phyloP scores from a whole-genome alignment of 1,140 invertebrate genomes.

The Odontomachus brunneus region DNA sequence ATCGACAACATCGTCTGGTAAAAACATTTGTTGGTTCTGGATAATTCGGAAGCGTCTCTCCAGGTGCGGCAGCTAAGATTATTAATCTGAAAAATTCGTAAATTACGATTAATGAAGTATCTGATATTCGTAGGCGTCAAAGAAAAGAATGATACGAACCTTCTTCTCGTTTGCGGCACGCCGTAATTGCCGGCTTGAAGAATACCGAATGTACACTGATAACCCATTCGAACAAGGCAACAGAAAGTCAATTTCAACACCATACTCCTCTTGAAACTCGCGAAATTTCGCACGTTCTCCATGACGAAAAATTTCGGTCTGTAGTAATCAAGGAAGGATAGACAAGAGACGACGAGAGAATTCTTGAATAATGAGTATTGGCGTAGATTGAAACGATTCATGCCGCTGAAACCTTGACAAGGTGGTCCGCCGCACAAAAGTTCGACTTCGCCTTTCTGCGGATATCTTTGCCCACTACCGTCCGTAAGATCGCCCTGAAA shows the following conservation, averaged over 20 bases:
- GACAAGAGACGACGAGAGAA: conserved; percentile 93
- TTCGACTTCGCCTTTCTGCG: conserved; percentile 93
- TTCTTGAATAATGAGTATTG: conserved; percentile 96
- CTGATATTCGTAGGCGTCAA: not conserved
- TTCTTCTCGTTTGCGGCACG: conserved; percentile 92
- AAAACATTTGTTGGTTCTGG: conserved; percentile 94
- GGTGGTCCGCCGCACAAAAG: conserved; percentile 95
- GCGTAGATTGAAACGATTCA: conserved; percentile 95
- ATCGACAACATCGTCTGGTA: conserved; percentile 89
- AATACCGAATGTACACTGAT: conserved; percentile 95
- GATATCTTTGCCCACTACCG: conserved; percentile 88
- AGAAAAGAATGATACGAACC: conserved; percentile 81
- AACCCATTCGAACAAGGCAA: conserved; percentile 93
- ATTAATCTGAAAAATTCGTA: conserved; percentile 87
- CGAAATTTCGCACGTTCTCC: conserved; percentile 96
- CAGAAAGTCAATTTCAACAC: conserved; percentile 93
- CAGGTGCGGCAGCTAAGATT: conserved; percentile 93
- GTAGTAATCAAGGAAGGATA: conserved; percentile 95
- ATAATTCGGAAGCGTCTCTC: conserved; percentile 91
- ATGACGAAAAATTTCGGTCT: conserved; percentile 93
- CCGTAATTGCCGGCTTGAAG: conserved; percentile 95
- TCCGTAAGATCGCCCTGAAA: conserved; percentile 86
- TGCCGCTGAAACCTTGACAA: conserved; percentile 96
- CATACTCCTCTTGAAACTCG: conserved; percentile 91
- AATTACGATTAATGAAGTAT: conserved; percentile 16